Percentiles rank a stretch among this genome's conserved stretches.
phyloP scores from a whole-genome alignment of 2,113 vertebrate species.

The Polypterus bichir region DNA sequence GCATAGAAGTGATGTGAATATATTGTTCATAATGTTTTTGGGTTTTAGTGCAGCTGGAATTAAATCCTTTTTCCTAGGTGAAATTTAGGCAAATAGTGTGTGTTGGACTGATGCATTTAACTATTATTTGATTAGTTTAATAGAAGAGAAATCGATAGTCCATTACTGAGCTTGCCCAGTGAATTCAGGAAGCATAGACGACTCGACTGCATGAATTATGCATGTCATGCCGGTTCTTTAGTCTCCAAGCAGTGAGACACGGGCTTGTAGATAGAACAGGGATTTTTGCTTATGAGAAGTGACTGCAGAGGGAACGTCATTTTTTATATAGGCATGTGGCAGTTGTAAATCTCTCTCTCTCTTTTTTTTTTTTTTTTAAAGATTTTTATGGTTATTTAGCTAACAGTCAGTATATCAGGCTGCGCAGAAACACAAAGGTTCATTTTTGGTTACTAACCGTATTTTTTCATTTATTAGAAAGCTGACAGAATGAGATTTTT shows the following conservation, averaged over 20 bases:
- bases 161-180: constrained; percentile 45
- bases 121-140: constrained; percentile 46
- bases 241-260: constrained; percentile 36
- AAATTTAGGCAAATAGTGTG: constrained; percentile 28
- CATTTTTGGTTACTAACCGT: constrained; percentile 41
- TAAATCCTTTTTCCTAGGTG: constrained; percentile 23
- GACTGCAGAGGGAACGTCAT: constrained; percentile 53
- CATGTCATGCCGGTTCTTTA: constrained; percentile 53
- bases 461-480: constrained; percentile 40
- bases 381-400: constrained; percentile 24
- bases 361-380: constrained; percentile 29
- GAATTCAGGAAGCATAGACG: constrained; percentile 58
- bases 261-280: constrained; percentile 45
- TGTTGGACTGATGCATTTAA: constrained; percentile 46
- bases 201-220: constrained; percentile 71
- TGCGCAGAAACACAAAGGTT: constrained; percentile 20
- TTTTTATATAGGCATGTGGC: constrained; percentile 41
- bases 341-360: constrained; percentile 23
- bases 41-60: constrained; percentile 22
- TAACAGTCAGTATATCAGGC: constrained; percentile 31
- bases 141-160: constrained; percentile 62
- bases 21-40: constrained; percentile 7
- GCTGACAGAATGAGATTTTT: constrained; percentile 42
- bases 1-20: too few species aligned
- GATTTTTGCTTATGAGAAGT: constrained; percentile 49